These are phyloP conservation scores for Camponotus fellah DNA, from an alignment of 2,888 invertebrate genomes.

Conservation along the genomic window DNA sequence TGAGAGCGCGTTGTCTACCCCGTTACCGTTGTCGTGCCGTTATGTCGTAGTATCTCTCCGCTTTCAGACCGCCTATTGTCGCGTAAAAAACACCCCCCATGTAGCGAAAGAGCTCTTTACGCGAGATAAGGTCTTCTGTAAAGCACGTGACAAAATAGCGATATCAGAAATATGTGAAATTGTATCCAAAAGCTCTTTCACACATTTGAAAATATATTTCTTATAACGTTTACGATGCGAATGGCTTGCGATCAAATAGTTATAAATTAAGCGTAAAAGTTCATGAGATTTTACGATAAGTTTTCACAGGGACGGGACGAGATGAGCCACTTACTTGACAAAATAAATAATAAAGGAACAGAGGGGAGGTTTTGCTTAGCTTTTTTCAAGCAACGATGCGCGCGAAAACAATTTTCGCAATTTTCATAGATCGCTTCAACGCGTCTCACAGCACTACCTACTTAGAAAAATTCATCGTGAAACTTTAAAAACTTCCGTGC, in stretches of 20 bases:
- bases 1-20: slow-evolving; percentile 25
- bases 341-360: background rate
- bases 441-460: background rate
- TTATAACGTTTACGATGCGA: background rate
- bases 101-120: slow-evolving; percentile 30
- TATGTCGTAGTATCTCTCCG: slow-evolving; percentile 29
- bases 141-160: slow-evolving; percentile 17
- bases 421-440: background rate
- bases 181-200: background rate
- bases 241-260: background rate
- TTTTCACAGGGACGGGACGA: background rate
- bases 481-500: background rate
- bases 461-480: background rate
- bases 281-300: background rate
- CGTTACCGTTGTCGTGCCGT: slow-evolving; percentile 21
- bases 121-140: slow-evolving; percentile 20
- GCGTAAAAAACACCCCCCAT: slow-evolving; percentile 25
- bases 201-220: slow-evolving; percentile 5
- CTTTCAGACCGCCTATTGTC: slow-evolving; percentile 34
- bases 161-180: slow-evolving; percentile 8
- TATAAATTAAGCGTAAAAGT: background rate
- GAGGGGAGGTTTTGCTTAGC: background rate
- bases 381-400: background rate
- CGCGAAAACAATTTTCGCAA: slow-evolving; percentile 18
- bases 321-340: background rate